phyloP scores from a whole-genome alignment of 2,797 vertebrate species.

The Cyprinella venusta region DNA sequence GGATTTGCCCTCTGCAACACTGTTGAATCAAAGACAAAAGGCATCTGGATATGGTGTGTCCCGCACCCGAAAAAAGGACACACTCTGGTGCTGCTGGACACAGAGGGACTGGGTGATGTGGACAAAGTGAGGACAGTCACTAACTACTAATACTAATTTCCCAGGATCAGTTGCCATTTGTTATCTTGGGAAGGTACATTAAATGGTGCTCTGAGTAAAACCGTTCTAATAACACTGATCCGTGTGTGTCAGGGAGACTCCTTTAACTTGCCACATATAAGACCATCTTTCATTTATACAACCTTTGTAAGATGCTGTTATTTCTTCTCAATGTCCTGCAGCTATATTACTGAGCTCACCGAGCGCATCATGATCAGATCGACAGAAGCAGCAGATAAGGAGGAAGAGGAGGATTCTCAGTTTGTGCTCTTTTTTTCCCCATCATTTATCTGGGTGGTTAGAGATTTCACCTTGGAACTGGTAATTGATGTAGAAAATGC shows the following conservation, averaged over 20 bases:
- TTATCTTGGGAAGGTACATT: not conserved
- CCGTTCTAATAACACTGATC: constrained; percentile 67
- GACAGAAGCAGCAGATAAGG: constrained; percentile 15
- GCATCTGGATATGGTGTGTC: no score
- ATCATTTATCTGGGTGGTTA: constrained; percentile 64
- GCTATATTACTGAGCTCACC: constrained; percentile 62
- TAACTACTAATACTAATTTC: not conserved
- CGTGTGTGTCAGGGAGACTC: constrained; percentile 59
- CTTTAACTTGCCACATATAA: not conserved
- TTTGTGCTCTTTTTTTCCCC: constrained; percentile 68
- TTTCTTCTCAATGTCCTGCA: constrained; percentile 56
- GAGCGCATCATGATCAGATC: constrained; percentile 66
- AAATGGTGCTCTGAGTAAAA: not conserved
- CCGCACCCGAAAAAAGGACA: constrained; percentile 66
- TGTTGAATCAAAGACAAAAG: constrained; percentile 70
- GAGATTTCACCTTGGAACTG: constrained; percentile 63
- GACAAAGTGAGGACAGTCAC: constrained; percentile 56
- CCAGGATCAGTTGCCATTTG: not conserved
- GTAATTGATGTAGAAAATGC: constrained; percentile 47
- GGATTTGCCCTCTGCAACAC: constrained; percentile 71
- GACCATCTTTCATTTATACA: no score
- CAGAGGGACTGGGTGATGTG: constrained; percentile 72
- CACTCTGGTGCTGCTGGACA: constrained; percentile 74
- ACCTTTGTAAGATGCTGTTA: not conserved
- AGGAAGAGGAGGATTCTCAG: constrained; percentile 44